A percentile compares a stretch with the other conserved stretches of the same genome.
Evolutionary conservation across 2,888 invertebrate genomes (phyloP).

Genomic region (Stratiomys singularior): DNA sequence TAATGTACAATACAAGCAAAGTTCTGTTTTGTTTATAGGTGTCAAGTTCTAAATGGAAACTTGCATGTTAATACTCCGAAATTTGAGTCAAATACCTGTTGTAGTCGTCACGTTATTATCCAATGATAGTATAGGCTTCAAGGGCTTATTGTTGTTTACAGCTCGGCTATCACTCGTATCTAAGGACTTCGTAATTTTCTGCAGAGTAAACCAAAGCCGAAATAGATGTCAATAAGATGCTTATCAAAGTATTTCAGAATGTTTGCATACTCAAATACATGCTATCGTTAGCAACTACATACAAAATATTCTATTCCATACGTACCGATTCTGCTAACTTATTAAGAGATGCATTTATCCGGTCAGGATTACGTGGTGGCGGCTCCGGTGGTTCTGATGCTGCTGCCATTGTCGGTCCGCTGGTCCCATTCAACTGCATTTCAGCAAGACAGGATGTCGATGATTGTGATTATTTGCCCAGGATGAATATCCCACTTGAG

Average conservation of each 20-base stretch:
- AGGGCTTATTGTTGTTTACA: slow-evolving; percentile 62
- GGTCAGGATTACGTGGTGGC: slow-evolving; percentile 66
- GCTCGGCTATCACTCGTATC: slow-evolving; percentile 61
- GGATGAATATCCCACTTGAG: slow-evolving; percentile 17
- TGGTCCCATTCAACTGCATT: slow-evolving; percentile 65
- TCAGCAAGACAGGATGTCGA: slow-evolving; percentile 15
- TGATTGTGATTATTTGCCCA: neutral
- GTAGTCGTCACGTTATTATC: slow-evolving; percentile 56
- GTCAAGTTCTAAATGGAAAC: too few relatives aligned
- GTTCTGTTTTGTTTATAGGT: too few relatives aligned
- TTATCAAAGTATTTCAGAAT: neutral
- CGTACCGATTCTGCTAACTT: slow-evolving; percentile 65
- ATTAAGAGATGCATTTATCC: slow-evolving; percentile 66
- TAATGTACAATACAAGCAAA: too few relatives aligned
- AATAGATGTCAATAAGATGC: neutral
- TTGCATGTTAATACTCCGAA: too few relatives aligned
- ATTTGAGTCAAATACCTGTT: neutral
- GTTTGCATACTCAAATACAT: too few relatives aligned
- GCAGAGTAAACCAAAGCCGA: slow-evolving; percentile 52
- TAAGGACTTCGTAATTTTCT: slow-evolving; percentile 65
- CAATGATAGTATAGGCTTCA: slow-evolving; percentile 62
- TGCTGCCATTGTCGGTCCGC: slow-evolving; percentile 65
- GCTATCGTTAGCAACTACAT: neutral
- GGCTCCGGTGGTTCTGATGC: slow-evolving; percentile 66
- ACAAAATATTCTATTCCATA: slow-evolving; percentile 50